Evolutionary conservation across 2,113 vertebrate genomes (phyloP).

Genomic region (Dendropsophus ebraccatus): DNA sequence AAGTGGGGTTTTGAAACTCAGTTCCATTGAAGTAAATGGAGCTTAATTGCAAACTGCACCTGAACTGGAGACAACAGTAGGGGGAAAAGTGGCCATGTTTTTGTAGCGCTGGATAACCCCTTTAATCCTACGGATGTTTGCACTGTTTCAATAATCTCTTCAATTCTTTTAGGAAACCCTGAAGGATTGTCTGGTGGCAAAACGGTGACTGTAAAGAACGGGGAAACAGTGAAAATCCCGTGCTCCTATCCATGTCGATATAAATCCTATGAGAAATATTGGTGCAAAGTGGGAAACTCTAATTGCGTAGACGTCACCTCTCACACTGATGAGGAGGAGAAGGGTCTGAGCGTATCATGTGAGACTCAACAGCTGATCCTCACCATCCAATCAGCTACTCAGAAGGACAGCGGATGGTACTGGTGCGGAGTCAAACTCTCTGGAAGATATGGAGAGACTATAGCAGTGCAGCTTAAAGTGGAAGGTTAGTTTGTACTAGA

Average conservation of each 20-base stretch:
- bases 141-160: neutral
- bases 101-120: no score
- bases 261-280: conserved; percentile 71
- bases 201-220: neutral
- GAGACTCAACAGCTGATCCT: conserved; percentile 44
- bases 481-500: conserved; percentile 23
- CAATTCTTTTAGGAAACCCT: conserved; percentile 61
- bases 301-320: conserved; percentile 56
- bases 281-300: conserved; percentile 71
- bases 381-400: conserved; percentile 39
- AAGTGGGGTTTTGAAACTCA: no score
- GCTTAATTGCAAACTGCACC: no score
- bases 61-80: no score
- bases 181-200: neutral
- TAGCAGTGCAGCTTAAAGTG: conserved; percentile 63
- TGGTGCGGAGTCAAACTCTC: conserved; percentile 74
- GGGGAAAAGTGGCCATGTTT: no score
- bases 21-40: no score
- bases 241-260: conserved; percentile 71
- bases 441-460: conserved; percentile 48
- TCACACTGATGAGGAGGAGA: neutral
- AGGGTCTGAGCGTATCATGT: neutral
- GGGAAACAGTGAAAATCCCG: conserved; percentile 48
- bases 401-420: conserved; percentile 71
- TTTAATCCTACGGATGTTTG: no score